phyloP scores from a whole-genome alignment of 2,888 invertebrate genomes.

The Drosophila subquinaria region DNA sequence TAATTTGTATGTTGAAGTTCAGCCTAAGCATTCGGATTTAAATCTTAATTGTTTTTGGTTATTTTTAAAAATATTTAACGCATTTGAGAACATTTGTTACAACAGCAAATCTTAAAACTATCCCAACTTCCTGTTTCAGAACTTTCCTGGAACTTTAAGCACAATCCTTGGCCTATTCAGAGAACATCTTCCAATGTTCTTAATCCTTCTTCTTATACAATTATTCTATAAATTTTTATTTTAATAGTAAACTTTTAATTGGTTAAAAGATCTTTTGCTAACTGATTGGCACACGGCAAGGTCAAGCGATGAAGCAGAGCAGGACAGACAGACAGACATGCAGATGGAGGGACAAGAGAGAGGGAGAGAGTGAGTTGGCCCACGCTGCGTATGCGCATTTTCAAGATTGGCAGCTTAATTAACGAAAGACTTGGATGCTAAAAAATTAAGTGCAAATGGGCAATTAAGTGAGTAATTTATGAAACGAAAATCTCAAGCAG shows the following conservation, averaged over 20 bases:
- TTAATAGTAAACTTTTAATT: slow-evolving; percentile 22
- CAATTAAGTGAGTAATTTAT: slow-evolving; percentile 77
- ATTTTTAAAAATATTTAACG: too few relatives aligned
- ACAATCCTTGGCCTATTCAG: neutral
- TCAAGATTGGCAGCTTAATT: slow-evolving; percentile 68
- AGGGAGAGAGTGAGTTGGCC: slow-evolving; percentile 30
- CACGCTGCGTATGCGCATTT: slow-evolving; percentile 73
- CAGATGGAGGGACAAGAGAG: neutral
- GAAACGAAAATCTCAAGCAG: slow-evolving; percentile 60
- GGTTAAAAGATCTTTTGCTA: slow-evolving; percentile 10
- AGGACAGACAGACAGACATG: neutral
- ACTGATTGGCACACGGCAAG: slow-evolving; percentile 37
- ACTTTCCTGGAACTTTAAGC: neutral
- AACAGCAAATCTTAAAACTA: too few relatives aligned
- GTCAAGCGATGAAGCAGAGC: slow-evolving; percentile 30
- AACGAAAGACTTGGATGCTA: slow-evolving; percentile 50
- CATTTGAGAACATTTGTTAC: neutral
- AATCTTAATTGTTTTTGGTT: too few relatives aligned
- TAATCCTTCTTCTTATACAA: neutral
- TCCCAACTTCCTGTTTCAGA: neutral
- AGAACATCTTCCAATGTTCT: neutral
- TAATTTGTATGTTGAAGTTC: too few relatives aligned
- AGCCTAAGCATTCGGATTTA: too few relatives aligned
- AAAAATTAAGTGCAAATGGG: slow-evolving; percentile 81
- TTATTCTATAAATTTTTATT: neutral